Evolutionary conservation across 92 coral and sea anemone species (phyloP), one percentile per base, ranked within the genome.

Genomic region (Zoanthus solanderi): DNA sequence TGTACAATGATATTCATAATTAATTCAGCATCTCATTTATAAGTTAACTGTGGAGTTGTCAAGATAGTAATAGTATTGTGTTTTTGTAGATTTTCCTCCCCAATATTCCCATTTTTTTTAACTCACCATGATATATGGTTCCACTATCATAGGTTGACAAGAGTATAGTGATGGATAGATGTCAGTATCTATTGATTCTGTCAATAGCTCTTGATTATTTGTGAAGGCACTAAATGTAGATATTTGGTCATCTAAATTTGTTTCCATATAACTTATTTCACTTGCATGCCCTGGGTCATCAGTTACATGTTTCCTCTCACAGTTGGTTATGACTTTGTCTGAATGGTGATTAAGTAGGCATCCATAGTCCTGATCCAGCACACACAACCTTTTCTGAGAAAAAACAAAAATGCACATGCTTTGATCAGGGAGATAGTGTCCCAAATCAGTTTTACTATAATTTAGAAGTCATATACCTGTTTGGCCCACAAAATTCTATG

Each of bases 251-350:
- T 30, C 16, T 7, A 10, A 30, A 32, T 71, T 81, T 42, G 31
- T 16, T 46, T 81, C 85, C 60, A 68, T 68, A 67, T 4, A 46
- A 47, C 34, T 29, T 28, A 14, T 34, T 67, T 81, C 75, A 46
- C 3, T 13, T 71, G 30, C 44, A 4, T 31, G 46, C 30, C 47
- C 12, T n/a, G 34, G 60, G 28, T 81, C 85, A 47, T 75, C 66
- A 65, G 45, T 23, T 73, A 65, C 46, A 28, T 81, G 85, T 30
- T 81, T 75, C 52, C 85, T 66, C 10, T 81, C 75, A 66, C 63
- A 81, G 75, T 81, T 81, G 15, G 75, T 81, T 50, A 11, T 50
- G 47, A 81, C 23, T 7, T 81, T 81, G 50, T 81, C 85, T 1
- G 85, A 81, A 67, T 45, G 67, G 61, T 71, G 66, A 14, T 67